Conservation (phyloP, 2,797 vertebrate genomes). For the Zenarchopterus dispar region DNA sequence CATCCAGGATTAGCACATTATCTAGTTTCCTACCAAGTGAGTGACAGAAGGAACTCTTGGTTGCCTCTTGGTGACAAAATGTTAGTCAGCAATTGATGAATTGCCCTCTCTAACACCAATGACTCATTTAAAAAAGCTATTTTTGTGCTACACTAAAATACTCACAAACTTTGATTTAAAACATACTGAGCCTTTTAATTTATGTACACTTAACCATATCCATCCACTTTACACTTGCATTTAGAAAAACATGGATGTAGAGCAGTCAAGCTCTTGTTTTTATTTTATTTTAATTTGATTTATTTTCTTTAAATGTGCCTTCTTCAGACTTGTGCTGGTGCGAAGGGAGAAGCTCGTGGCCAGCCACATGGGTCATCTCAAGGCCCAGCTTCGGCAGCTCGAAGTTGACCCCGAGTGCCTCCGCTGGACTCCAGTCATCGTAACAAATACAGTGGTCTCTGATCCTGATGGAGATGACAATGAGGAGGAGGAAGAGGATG, state of each 20-base stretch:
- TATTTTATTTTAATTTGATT: background rate
- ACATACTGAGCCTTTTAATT: too few relatives aligned
- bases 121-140: background rate
- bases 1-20: too few relatives aligned
- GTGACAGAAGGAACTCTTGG: background rate
- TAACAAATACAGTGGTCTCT: conserved; percentile 96
- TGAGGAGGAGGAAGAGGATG: conserved; percentile 82
- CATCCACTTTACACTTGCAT: background rate
- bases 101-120: too few relatives aligned
- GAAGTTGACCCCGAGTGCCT: conserved; percentile 96
- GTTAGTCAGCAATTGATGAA: too few relatives aligned
- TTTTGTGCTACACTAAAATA: too few relatives aligned
- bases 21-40: background rate
- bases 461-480: conserved; percentile 91
- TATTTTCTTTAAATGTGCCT: background rate
- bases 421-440: conserved; percentile 97
- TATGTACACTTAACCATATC: background rate
- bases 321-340: conserved; percentile 90
- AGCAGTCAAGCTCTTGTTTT: background rate
- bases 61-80: background rate
- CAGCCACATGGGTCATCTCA: conserved; percentile 91
- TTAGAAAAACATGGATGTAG: background rate
- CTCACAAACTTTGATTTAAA: too few relatives aligned
- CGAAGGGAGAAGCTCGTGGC: conserved; percentile 93
- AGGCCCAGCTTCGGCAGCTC: conserved; percentile 89